Base-by-base conservation (phyloP, 2,113 vertebrate species). In the Ariopsis seemanni region DNA sequence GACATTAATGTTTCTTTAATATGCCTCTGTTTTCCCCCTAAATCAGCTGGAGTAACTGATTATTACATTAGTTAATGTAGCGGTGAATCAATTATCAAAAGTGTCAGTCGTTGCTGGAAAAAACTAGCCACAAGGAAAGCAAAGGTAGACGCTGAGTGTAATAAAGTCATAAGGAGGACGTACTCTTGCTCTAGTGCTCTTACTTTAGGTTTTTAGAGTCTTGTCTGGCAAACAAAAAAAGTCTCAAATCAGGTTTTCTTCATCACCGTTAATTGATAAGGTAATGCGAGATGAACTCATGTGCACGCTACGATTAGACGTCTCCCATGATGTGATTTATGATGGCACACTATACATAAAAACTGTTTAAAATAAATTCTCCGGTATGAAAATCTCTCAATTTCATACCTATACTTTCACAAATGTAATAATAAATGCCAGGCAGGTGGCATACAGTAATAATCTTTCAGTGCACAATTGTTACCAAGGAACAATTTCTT, bases 11-110 rank as follows among this genome's bases (percentile, higher is more conserved):
- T 91, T 92, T 91, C 88, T 93, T 94, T 93, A 93, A 94, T 94
- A 92, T 93, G 91, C 92, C 89, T 84, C 87, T 83, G 88, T 92
- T 89, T 92, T 89, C 27, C 86, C 85, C 65, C 71, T 88, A 93
- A 93, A 94, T 93, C 92, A 90, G 89, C 92, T 90, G 88, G 88
- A 94, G 93, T 94, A 95, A 95, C 92, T 92, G 92, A 95, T 93
- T 92, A 93, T 89, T 91, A 89, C 89, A 93, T 93, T 93, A 94
- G 89, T 92, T 95, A 95, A 95, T 94, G 94, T 95, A 94, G 93
- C 91, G 90, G 90, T 91, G 91, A 95, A 94, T 94, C 93, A 90
- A 94, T 95, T 91, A 92, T 91, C 94, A 93, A 91, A 93, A 5
- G 27, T 91, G 94, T 92, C 94, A 74, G 88, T 93, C 91, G 83